Conservation (phyloP, 2,113 vertebrate species). For the Eulemur macaco region DNA sequence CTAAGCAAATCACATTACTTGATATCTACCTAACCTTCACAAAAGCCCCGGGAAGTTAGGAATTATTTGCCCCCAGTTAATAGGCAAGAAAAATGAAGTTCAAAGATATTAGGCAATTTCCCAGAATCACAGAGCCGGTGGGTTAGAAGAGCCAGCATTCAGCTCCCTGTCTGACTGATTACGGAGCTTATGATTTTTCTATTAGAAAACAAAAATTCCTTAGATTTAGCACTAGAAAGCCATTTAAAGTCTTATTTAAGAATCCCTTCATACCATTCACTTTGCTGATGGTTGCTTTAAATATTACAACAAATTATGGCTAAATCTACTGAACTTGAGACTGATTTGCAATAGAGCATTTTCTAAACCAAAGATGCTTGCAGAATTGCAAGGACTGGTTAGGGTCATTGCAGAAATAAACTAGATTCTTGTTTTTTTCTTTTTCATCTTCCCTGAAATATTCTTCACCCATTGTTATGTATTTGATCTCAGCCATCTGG, state of each 20-base stretch:
- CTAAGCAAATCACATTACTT: neutral
- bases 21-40: neutral
- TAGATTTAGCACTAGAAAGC: neutral
- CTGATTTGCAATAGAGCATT: neutral
- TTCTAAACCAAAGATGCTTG: neutral
- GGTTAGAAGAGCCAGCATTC: neutral
- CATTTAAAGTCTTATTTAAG: neutral
- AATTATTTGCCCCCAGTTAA: neutral
- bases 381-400: neutral
- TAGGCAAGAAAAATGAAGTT: neutral
- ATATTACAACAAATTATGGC: neutral
- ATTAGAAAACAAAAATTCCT: neutral
- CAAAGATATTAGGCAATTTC: neutral
- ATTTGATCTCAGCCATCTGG: slow-evolving; percentile 10
- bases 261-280: neutral
- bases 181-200: neutral
- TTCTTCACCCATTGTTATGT: neutral
- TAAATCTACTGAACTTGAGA: neutral
- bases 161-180: neutral
- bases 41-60: neutral
- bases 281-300: neutral
- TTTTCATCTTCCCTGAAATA: neutral
- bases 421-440: neutral
- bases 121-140: neutral
- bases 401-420: neutral